These are phyloP conservation scores for Drosophila fuyamai DNA, from an alignment of 1,140 invertebrate genomes.

Conservation along the genomic window DNA sequence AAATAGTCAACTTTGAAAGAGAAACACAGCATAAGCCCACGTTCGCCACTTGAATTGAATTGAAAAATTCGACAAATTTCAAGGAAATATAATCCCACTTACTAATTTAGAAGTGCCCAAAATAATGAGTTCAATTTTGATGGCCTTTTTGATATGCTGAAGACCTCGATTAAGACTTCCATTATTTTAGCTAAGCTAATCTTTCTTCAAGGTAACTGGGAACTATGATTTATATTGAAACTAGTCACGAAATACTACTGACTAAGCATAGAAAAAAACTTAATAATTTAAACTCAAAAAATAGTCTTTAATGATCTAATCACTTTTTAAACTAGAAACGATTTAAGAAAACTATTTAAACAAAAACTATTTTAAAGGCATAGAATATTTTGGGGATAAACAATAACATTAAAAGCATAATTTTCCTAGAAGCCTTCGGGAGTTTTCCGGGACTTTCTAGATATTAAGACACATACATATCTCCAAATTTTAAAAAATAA, in stretches of 20 bases:
- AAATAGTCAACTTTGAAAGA: slow-evolving; percentile 2
- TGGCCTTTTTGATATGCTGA: slow-evolving; percentile 13
- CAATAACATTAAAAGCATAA: too few species aligned
- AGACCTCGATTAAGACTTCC: slow-evolving; percentile 7
- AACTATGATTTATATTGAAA: slow-evolving; percentile 6
- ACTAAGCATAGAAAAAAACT: not conserved
- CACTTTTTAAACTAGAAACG: too few species aligned
- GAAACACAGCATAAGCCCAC: slow-evolving; percentile 6
- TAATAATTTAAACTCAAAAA: too few species aligned
- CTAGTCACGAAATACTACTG: slow-evolving; percentile 15
- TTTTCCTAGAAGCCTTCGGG: too few species aligned
- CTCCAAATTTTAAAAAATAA: too few species aligned
- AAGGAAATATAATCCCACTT: slow-evolving; percentile 23
- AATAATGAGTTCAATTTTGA: not conserved
- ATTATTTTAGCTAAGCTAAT: not conserved
- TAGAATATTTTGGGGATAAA: too few species aligned
- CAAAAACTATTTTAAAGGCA: too few species aligned
- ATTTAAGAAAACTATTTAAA: too few species aligned
- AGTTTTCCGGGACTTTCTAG: too few species aligned
- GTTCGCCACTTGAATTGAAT: slow-evolving; percentile 20
- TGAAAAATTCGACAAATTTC: slow-evolving; percentile 7
- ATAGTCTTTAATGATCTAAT: too few species aligned
- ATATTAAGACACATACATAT: too few species aligned
- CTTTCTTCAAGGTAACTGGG: not conserved
- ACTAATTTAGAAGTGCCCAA: not conserved